These are phyloP conservation scores for Channallabes apus DNA, from an alignment of 2,797 vertebrate species.

Conservation along the genomic window DNA sequence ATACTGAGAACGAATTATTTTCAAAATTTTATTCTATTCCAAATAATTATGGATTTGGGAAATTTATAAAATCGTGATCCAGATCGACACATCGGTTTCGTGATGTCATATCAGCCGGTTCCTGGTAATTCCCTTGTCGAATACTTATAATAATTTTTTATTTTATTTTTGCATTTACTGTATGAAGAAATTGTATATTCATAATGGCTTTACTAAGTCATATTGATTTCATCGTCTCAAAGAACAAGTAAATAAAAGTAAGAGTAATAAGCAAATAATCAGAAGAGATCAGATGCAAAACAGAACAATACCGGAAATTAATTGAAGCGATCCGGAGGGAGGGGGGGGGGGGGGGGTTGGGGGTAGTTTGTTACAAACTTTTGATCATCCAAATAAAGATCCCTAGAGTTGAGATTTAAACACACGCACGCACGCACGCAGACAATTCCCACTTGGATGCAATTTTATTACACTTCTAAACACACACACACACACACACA, in stretches of 20 bases:
- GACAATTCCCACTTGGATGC: not conserved
- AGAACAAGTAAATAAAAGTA: not conserved
- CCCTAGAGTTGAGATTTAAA: not conserved
- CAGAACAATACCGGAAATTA: not conserved
- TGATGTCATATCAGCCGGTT: too few species aligned
- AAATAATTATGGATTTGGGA: too few species aligned
- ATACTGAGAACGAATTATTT: too few species aligned
- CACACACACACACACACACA: slow-evolving; percentile 11
- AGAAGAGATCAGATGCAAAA: not conserved
- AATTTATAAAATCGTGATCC: too few species aligned
- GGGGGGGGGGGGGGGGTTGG: not conserved
- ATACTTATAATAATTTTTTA: not conserved
- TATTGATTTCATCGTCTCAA: not conserved
- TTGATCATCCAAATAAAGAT: not conserved
- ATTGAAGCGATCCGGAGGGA: too few species aligned
- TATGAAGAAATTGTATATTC: not conserved
- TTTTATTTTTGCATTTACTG: not conserved
- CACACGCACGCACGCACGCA: not conserved
- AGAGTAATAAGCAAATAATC: not conserved
- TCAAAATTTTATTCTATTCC: too few species aligned
- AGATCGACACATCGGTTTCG: too few species aligned
- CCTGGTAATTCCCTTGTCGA: too few species aligned
- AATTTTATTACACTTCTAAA: slow-evolving; percentile 1
- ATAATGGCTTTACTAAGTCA: not conserved
- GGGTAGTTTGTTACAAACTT: not conserved